These are phyloP conservation scores for Plotosus lineatus DNA, from an alignment of 2,113 vertebrate species.

Conservation along the genomic window DNA sequence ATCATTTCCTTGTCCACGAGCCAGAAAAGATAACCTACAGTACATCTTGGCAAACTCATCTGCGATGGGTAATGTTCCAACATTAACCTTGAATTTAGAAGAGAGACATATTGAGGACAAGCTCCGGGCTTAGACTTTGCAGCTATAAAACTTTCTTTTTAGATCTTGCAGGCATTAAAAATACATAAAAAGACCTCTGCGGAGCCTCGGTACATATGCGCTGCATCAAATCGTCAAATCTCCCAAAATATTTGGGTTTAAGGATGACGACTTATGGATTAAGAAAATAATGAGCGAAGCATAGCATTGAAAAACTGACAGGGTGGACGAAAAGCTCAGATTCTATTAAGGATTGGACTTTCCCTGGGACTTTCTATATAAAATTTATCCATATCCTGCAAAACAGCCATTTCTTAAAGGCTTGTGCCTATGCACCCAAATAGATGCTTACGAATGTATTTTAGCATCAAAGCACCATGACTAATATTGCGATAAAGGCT, in stretches of 20 bases:
- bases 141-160: neutral
- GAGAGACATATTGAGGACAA: neutral
- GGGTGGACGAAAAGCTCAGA: neutral
- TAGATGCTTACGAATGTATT: neutral
- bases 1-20: constrained; percentile 2
- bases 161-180: neutral
- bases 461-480: constrained; percentile 10
- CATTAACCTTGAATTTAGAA: constrained; percentile 33
- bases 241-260: neutral
- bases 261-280: neutral
- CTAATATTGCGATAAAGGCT: neutral
- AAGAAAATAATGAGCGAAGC: neutral
- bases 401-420: neutral
- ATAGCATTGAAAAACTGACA: neutral
- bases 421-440: neutral
- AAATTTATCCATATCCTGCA: neutral
- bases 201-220: neutral
- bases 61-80: constrained; percentile 17
- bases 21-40: constrained; percentile 26
- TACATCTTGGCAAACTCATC: constrained; percentile 17
- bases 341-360: neutral
- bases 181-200: neutral
- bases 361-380: neutral
- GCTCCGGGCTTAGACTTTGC: neutral
- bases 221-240: neutral